phyloP scores from a whole-genome alignment of 2,888 invertebrate genomes.

The Tuta absoluta region DNA sequence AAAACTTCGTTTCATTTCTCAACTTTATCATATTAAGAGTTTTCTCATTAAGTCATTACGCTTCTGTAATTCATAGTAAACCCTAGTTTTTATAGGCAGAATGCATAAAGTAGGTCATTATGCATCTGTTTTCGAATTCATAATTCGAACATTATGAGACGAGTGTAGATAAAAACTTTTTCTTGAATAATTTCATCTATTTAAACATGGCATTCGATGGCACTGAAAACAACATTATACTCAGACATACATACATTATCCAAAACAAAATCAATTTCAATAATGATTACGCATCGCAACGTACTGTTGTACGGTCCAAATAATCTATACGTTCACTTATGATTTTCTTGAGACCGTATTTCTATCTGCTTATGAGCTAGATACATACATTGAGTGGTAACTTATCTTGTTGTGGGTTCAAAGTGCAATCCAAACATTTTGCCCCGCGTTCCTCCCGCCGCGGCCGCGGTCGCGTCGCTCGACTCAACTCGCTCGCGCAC shows the following conservation, averaged over 20 bases:
- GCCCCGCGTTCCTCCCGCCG: background rate
- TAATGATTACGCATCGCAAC: background rate
- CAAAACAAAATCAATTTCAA: background rate
- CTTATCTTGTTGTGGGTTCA: background rate
- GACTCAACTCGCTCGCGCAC: background rate
- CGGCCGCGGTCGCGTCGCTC: background rate
- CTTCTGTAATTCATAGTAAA: too few relatives aligned
- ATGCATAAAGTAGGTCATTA: too few relatives aligned
- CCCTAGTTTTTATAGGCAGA: too few relatives aligned
- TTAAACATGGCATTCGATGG: too few relatives aligned
- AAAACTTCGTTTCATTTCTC: too few relatives aligned
- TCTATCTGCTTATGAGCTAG: background rate
- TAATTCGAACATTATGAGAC: too few relatives aligned
- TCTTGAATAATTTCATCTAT: too few relatives aligned
- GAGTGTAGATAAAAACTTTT: too few relatives aligned
- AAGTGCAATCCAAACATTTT: constrained; percentile 14
- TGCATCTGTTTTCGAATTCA: too few relatives aligned
- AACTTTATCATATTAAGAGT: too few relatives aligned
- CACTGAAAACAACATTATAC: too few relatives aligned
- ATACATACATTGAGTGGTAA: background rate
- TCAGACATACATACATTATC: background rate
- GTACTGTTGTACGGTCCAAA: background rate
- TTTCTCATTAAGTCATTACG: too few relatives aligned
- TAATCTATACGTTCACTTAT: background rate
- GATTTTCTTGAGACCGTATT: background rate